Evolutionary conservation across 2,888 invertebrate species (phyloP), one percentile per base, ranked within the genome.

Genomic region (Eulithis prunata): DNA sequence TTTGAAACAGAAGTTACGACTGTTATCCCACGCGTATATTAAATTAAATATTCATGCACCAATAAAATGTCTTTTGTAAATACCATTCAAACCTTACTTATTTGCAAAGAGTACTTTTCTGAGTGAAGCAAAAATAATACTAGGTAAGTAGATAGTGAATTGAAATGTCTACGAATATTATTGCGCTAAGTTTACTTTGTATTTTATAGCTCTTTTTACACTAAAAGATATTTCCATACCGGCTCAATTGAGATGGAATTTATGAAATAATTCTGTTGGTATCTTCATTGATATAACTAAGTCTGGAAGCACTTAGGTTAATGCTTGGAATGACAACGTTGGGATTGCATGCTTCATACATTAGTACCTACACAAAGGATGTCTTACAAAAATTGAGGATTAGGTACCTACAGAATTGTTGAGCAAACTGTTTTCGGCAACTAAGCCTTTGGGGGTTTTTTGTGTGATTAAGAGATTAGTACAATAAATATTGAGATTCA

Each of bases 181-280:
- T 60, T 52, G 47, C 53, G n/a, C 13, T 0, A n/a, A 8, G 13
- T 21, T 47, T 12, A 62, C 58, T 63, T 56, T 59, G 62, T 67
- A 53, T 47, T 67, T 67, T 62, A 67, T 47, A 11, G 45, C 57
- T 63, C 60, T 51, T 52, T 57, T 38, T 52, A 57, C 51, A 52
- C 8, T 51, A 55, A 55, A 63, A 61, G 41, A 14, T 57, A 66
- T 68, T 68, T 64, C 14, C 54, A 63, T 60, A 67, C 63, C 38
- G 53, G 57, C 13, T 54, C 57, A 10, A 47, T 47, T 57, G 4
- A 43, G 47, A 62, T 53, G 49, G 12, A 43, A 32, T 54, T 63
- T 32, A 56, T 60, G 46, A 45, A 53, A 62, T 58, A 60, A 57
- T 57, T 36, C 11, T 57, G 28, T 13, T 36, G 43, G 45, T 62